Percentiles rank a stretch among this genome's conserved stretches.
Conservation (phyloP, 2,113 vertebrate species). For the Microcebus jonahi region DNA sequence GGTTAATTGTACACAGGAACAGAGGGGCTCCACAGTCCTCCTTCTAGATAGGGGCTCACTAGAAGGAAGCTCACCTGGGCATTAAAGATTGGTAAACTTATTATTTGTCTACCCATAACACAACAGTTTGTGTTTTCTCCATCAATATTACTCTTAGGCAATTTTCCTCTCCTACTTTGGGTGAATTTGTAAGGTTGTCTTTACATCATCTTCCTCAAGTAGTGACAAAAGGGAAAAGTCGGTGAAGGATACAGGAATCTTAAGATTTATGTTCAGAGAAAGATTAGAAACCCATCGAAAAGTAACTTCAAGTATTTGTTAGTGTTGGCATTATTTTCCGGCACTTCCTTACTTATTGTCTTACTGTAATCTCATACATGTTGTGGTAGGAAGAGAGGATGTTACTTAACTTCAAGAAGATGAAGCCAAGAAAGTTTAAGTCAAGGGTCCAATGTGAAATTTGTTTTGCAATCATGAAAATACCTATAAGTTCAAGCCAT, state of each 20-base stretch:
- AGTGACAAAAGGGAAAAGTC: neutral
- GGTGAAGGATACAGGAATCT: neutral
- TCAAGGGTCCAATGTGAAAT: neutral
- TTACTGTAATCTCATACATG: neutral
- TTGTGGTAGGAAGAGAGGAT: neutral
- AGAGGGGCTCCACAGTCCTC: neutral
- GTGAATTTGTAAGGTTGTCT: neutral
- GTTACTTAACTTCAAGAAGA: neutral
- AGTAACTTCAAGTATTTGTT: neutral
- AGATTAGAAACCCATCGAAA: neutral
- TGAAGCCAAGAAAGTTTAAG: neutral
- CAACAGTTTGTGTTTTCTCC: neutral
- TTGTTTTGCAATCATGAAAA: neutral
- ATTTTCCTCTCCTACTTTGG: neutral
- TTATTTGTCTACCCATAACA: neutral
- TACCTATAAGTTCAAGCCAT: neutral
- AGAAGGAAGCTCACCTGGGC: neutral
- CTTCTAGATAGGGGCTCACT: rapidly evolving
- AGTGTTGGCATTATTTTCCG: neutral
- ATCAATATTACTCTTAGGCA: neutral
- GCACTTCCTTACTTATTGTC: neutral
- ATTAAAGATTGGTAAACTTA: neutral
- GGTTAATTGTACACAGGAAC: neutral
- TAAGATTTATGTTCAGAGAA: neutral
- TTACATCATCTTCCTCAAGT: neutral